Conservation (phyloP, 64 coral and sea anemone species). For the Dendronephthya gigantea region DNA sequence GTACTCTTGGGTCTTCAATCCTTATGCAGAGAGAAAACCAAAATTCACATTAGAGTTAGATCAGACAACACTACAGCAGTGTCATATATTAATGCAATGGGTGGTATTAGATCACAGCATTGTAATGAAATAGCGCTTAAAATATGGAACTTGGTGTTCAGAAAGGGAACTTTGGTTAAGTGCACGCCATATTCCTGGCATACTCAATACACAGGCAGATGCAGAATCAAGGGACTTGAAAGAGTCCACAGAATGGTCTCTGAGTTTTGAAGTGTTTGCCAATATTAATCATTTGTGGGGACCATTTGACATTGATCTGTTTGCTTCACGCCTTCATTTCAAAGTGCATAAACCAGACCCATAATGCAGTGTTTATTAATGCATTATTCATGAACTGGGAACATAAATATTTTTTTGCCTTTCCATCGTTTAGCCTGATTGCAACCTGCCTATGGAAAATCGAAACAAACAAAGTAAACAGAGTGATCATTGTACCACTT, state of each 20-base stretch:
- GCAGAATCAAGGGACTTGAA: no score
- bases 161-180: not conserved
- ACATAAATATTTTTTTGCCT: constrained; percentile 21
- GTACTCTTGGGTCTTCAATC: constrained; percentile 28
- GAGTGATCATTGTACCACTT: not conserved
- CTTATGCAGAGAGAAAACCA: not conserved
- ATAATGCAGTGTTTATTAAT: constrained; percentile 9
- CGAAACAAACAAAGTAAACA: not conserved
- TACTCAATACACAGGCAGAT: not conserved
- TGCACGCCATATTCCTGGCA: not conserved
- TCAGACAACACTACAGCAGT: constrained; percentile 19
- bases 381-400: constrained; percentile 16
- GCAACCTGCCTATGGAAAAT: constrained; percentile 3
- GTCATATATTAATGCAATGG: not conserved
- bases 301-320: not conserved
- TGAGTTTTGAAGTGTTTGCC: no score
- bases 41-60: constrained; percentile 24
- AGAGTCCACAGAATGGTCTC: no score
- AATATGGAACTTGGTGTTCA: not conserved
- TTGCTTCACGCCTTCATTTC: not conserved
- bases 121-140: not conserved
- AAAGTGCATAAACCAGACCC: constrained; percentile 28
- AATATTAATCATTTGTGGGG: not conserved
- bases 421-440: constrained; percentile 34
- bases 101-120: not conserved